Conservation (phyloP, 1,140 invertebrate genomes). For the Atopsyche davidsoni region DNA sequence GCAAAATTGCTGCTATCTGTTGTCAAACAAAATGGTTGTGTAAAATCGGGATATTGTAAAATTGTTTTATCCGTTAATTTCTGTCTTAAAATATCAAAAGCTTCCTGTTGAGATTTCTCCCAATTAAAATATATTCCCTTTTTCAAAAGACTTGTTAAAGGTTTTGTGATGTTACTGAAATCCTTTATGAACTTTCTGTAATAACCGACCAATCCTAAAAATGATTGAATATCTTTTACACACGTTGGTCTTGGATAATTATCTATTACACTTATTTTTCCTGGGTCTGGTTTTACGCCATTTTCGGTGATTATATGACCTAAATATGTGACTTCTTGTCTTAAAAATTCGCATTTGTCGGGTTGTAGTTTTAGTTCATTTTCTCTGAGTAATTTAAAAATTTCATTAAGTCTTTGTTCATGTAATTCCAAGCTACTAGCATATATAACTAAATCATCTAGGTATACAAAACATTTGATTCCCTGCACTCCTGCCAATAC, state of each 20-base stretch:
- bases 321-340: constrained; percentile 41
- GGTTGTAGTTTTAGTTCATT: constrained; percentile 42
- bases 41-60: constrained; percentile 32
- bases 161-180: constrained; percentile 33
- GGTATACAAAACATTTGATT: constrained; percentile 33
- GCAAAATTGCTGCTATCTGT: constrained; percentile 28
- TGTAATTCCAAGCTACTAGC: constrained; percentile 35
- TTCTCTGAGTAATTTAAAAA: constrained; percentile 37
- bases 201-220: constrained; percentile 36
- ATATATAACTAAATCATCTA: constrained; percentile 41
- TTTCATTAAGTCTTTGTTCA: constrained; percentile 34
- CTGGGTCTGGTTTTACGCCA: constrained; percentile 37
- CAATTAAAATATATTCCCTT: constrained; percentile 30
- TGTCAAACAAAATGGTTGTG: constrained; percentile 22
- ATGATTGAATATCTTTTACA: constrained; percentile 39
- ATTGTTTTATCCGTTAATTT: constrained; percentile 37
- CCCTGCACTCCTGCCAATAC: constrained; percentile 30
- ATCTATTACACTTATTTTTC: constrained; percentile 37
- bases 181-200: constrained; percentile 34
- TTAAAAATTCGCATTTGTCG: constrained; percentile 45
- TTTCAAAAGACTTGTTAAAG: constrained; percentile 32
- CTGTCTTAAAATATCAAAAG: constrained; percentile 38
- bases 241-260: constrained; percentile 37
- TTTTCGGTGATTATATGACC: constrained; percentile 41
- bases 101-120: constrained; percentile 30